phyloP scores from a whole-genome alignment of 1,140 invertebrate species.

The Homarus americanus region DNA sequence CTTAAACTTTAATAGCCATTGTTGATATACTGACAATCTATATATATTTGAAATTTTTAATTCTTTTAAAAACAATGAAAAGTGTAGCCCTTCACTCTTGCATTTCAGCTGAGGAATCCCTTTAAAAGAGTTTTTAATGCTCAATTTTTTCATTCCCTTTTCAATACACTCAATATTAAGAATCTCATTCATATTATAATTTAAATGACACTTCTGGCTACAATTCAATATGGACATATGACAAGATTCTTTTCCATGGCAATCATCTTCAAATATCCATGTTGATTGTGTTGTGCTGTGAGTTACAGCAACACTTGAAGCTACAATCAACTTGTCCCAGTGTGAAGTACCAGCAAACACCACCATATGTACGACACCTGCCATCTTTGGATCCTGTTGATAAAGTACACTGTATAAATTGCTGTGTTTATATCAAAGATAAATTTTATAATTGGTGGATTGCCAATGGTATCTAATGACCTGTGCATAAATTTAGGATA shows the following conservation, averaged over 20 bases:
- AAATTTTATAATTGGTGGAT: no score
- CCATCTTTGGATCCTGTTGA: background rate
- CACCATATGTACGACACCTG: background rate
- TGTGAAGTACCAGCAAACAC: background rate
- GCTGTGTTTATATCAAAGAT: no score
- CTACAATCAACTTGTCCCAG: background rate
- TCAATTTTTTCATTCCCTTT: background rate
- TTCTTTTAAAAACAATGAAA: slow-evolving; percentile 49
- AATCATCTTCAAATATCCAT: background rate
- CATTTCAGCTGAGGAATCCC: background rate
- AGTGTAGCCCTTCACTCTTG: slow-evolving; percentile 45
- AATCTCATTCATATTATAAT: background rate
- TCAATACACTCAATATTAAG: background rate
- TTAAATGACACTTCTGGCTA: background rate
- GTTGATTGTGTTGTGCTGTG: background rate
- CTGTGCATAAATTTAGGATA: no score
- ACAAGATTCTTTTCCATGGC: background rate
- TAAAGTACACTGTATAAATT: background rate
- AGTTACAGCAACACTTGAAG: background rate
- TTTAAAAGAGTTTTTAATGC: background rate
- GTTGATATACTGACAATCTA: slow-evolving; percentile 21
- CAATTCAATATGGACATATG: background rate
- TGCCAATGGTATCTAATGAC: no score
- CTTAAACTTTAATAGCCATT: background rate
- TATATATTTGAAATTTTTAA: slow-evolving; percentile 33